Conservation (phyloP, 1,140 invertebrate species). For the Episyrphus balteatus region DNA sequence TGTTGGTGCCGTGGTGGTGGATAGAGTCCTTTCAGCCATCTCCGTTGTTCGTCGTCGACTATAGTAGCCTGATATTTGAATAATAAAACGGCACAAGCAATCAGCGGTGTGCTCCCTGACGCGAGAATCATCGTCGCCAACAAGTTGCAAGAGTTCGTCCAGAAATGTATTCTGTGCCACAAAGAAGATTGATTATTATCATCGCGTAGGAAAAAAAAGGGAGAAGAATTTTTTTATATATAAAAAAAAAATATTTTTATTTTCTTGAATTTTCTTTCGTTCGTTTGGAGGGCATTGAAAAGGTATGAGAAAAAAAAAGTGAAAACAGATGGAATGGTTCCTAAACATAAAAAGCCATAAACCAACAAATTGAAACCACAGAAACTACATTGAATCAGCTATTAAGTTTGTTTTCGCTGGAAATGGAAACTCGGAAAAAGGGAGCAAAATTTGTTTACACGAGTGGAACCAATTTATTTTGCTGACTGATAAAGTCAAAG, state of each 20-base stretch:
- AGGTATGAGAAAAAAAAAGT: background rate
- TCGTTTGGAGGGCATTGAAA: too few species aligned
- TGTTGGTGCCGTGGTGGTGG: background rate
- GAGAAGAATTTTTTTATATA: background rate
- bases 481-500: too few species aligned
- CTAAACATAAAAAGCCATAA: too few species aligned
- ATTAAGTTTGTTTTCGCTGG: background rate
- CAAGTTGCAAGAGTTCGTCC: constrained; percentile 30
- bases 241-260: too few species aligned
- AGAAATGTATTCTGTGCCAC: constrained; percentile 24
- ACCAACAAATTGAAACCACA: too few species aligned
- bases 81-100: constrained; percentile 33
- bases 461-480: too few species aligned
- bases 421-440: background rate
- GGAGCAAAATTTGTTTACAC: too few species aligned
- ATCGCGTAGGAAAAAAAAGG: background rate
- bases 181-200: background rate
- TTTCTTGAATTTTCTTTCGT: too few species aligned
- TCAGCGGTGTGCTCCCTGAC: constrained; percentile 28
- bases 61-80: constrained; percentile 22
- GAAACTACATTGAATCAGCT: too few species aligned
- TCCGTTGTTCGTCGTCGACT: constrained; percentile 4
- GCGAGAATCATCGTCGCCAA: constrained; percentile 35
- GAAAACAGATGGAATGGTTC: too few species aligned
- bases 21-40: constrained; percentile 2